Evolutionary conservation across 2,888 invertebrate genomes (phyloP).

Genomic region (Epirrhoe tristata): DNA sequence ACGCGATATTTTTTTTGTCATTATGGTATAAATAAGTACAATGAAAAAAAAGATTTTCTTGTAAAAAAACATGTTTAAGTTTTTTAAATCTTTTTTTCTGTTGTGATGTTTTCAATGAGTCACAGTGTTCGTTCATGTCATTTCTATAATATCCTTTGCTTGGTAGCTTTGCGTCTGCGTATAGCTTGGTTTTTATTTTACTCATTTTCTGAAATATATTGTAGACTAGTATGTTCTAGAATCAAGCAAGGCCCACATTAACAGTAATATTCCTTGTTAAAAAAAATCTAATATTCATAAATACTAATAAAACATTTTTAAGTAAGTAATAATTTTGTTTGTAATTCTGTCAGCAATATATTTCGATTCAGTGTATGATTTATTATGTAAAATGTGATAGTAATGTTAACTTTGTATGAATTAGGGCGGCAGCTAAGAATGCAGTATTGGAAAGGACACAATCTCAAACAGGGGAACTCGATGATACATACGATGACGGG

Average conservation of each 20-base stretch:
- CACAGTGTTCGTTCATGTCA: conserved; percentile 40
- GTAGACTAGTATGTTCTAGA: too few relatives aligned
- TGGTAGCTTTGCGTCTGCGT: conserved; percentile 56
- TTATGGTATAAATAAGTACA: too few relatives aligned
- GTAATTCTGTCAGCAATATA: conserved; percentile 18
- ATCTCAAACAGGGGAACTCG: conserved; percentile 78
- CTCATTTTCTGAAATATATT: conserved; percentile 10
- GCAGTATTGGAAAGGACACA: conserved; percentile 85
- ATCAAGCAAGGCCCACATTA: too few relatives aligned
- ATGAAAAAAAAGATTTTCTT: too few relatives aligned
- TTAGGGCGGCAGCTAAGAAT: conserved; percentile 81
- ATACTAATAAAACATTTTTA: background rate
- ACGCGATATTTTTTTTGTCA: too few relatives aligned
- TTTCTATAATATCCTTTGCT: conserved; percentile 51
- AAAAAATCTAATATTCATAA: too few relatives aligned
- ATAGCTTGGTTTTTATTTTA: conserved; percentile 39
- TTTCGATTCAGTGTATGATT: conserved; percentile 7
- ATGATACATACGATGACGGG: conserved; percentile 88
- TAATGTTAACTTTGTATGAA: conserved; percentile 22
- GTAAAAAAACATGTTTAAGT: too few relatives aligned
- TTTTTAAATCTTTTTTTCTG: too few relatives aligned
- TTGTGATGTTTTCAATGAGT: conserved; percentile 30
- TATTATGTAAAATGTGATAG: background rate
- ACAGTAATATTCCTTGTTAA: background rate
- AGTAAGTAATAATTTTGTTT: background rate